Evolutionary conservation across 1,140 invertebrate genomes (phyloP).

Genomic region (Trichonephila inaurata): DNA sequence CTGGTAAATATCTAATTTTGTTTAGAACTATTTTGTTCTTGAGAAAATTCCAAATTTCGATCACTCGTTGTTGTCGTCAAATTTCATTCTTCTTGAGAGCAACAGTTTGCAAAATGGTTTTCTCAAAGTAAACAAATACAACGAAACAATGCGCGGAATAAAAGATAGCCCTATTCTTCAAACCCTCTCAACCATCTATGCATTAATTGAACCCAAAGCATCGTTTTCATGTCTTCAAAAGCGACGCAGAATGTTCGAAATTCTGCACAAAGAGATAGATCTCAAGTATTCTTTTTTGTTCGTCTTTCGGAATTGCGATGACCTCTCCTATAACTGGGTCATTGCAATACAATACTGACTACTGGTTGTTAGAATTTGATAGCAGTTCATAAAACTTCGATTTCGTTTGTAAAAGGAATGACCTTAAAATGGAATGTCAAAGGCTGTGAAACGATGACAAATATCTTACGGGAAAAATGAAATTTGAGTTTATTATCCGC

Average conservation of each 20-base stretch:
- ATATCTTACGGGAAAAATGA: neutral
- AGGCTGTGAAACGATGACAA: neutral
- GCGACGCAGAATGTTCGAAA: neutral
- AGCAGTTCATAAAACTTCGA: neutral
- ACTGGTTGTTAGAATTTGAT: neutral
- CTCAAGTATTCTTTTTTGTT: neutral
- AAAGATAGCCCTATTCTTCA: neutral
- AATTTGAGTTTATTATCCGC: too few relatives aligned
- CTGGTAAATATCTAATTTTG: too few relatives aligned
- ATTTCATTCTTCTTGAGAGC: neutral
- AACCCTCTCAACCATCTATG: conserved; percentile 8
- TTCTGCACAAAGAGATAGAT: neutral
- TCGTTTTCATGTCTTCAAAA: neutral
- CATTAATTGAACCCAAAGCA: conserved; percentile 1
- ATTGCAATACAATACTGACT: neutral
- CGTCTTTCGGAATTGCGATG: neutral
- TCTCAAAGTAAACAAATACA: conserved; percentile 7
- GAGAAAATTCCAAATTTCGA: too few relatives aligned
- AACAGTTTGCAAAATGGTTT: neutral
- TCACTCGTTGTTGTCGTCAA: neutral
- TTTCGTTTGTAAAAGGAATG: conserved; percentile 6
- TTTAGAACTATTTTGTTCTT: too few relatives aligned
- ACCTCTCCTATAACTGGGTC: neutral
- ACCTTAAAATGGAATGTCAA: neutral
- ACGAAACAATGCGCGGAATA: neutral